Percentiles rank a stretch among this genome's conserved stretches.
Conservation (phyloP, 2,113 vertebrate genomes). For the Pterocles burchelli region DNA sequence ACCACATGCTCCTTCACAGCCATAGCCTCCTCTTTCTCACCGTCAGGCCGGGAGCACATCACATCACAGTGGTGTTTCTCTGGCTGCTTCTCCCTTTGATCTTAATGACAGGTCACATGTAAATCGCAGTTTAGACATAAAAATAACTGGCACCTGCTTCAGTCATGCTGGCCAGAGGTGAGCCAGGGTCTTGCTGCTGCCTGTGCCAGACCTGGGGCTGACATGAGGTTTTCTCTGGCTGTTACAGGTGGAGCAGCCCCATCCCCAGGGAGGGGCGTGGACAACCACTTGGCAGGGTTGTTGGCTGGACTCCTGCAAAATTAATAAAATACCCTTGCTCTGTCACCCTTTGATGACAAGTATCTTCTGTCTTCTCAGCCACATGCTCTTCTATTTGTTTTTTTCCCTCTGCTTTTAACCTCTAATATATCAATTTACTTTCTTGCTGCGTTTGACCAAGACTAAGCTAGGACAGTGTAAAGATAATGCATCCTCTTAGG, state of each 20-base stretch:
- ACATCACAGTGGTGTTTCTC: accelerated
- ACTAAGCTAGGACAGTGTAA: not conserved
- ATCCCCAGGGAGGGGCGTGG: accelerated
- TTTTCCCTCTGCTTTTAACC: not conserved
- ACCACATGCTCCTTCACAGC: accelerated
- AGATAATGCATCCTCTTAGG: not conserved
- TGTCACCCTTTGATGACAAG: not conserved
- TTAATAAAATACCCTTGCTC: not conserved
- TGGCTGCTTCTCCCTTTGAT: not conserved
- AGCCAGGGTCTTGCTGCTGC: not conserved
- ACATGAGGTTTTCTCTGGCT: not conserved
- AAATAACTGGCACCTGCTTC: conserved; percentile 57
- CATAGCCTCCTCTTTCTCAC: accelerated
- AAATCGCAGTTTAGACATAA: not conserved
- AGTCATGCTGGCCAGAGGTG: not conserved
- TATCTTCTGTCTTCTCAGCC: not conserved
- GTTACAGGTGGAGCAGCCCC: not conserved
- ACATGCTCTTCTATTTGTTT: accelerated
- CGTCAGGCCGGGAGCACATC: accelerated
- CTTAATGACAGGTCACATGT: not conserved
- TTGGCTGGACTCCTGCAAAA: not conserved
- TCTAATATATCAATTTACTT: not conserved
- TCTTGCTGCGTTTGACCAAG: not conserved
- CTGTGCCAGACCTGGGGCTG: not conserved
- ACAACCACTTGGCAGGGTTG: not conserved